Percentiles rank a stretch among this genome's conserved stretches.
Evolutionary conservation across 2,888 invertebrate species (phyloP).

Genomic region (Maniola hyperantus): DNA sequence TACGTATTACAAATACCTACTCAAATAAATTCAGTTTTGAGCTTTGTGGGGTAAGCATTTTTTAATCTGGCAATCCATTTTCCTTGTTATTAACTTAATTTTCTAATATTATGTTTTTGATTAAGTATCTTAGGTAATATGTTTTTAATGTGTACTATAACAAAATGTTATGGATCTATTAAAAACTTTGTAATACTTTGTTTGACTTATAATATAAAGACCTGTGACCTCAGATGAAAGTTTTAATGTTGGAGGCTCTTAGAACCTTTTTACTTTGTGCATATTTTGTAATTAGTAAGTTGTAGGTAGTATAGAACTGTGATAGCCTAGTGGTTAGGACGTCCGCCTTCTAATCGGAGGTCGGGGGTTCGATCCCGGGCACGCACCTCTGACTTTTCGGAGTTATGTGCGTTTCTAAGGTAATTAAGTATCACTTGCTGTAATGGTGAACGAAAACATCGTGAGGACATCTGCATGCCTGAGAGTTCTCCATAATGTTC

Average conservation of each 20-base stretch:
- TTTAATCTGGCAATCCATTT: slow-evolving; percentile 9
- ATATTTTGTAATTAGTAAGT: neutral
- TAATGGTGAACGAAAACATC: too few species aligned
- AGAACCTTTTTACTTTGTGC: slow-evolving; percentile 1
- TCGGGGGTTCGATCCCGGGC: too few species aligned
- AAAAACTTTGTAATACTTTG: slow-evolving; percentile 4
- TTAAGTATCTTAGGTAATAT: neutral
- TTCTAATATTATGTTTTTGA: too few species aligned
- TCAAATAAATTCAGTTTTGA: neutral
- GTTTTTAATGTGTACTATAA: neutral
- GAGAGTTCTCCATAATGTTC: too few species aligned
- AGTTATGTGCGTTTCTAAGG: too few species aligned
- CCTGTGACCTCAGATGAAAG: neutral
- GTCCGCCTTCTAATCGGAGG: too few species aligned
- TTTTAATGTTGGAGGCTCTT: neutral
- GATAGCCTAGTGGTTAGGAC: too few species aligned
- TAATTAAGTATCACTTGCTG: too few species aligned
- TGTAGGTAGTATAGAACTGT: neutral
- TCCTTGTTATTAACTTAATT: neutral
- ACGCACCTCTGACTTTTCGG: too few species aligned
- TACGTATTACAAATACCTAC: too few species aligned
- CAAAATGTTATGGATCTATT: neutral
- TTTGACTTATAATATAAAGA: neutral
- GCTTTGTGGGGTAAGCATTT: neutral
- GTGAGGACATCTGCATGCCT: too few species aligned